Evolutionary conservation across 2,113 vertebrate genomes (phyloP), one percentile per base, ranked within the genome.

Genomic region (Burhinus oedicnemus): DNA sequence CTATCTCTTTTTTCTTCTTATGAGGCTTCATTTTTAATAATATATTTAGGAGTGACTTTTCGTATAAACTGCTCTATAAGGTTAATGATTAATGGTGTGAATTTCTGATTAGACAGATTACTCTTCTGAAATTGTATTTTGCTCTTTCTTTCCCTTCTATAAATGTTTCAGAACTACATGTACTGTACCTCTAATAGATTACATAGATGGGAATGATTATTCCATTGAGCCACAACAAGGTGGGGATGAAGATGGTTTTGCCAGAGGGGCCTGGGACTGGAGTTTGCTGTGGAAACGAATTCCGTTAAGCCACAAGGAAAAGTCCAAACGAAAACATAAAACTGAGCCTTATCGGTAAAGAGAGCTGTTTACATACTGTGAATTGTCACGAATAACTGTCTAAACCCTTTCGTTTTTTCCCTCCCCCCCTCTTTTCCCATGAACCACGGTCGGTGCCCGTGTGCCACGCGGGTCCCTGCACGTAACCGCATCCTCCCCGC

Each of bases 101-200:
- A 72, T 81, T 91, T 78, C 92, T 62, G 74, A 60, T 96, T 95
- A 97, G 97, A 94, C 72, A 97, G 93, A 95, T 76, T 91, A 60
- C 92, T 96, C 83, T 98, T 98, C 97, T 98, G 97, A 96, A 97
- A 96, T 91, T 93, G 71, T 96, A 97, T 98, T 98, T 97, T 98
- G 89, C 96, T 97, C 96, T 97, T 97, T 98, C 96, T 98, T 98
- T 98, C 96, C 97, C 98, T 98, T 98, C 98, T 98, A 75, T 97
- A 98, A 98, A 98, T 98, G 95, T 98, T 99, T 98, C 99, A 99
- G 99, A 99, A 99, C 99, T 97, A 98, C 99, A 97, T 99, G 99
- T 98, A 99, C 99, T 98, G 99, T 99, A 94, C 99, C 99, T 87
- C 98, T 99, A 98, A 99, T 99, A 99, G 99, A 99, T 99, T 99